Evolutionary conservation across 2,113 vertebrate genomes (phyloP).

Genomic region (Rhinolophus sinicus): DNA sequence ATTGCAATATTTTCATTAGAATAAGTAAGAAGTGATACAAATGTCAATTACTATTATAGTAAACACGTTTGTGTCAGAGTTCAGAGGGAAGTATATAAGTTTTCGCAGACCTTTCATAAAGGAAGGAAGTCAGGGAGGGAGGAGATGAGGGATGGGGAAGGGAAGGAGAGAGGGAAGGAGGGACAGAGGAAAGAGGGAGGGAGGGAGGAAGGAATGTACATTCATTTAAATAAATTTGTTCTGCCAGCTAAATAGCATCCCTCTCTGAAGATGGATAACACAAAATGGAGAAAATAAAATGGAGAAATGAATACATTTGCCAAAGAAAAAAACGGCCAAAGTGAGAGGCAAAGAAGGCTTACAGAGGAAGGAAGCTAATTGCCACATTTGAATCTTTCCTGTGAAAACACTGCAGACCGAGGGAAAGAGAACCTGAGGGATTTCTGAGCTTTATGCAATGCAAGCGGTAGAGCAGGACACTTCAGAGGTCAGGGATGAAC

Average conservation of each 20-base stretch:
- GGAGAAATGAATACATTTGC: conserved; percentile 11
- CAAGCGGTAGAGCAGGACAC: neutral
- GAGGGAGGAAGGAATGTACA: neutral
- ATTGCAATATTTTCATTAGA: conserved; percentile 1
- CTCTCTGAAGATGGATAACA: neutral
- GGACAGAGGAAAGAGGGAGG: neutral
- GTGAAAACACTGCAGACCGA: neutral
- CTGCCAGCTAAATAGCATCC: neutral
- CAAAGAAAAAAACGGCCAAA: neutral
- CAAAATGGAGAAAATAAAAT: conserved; percentile 3
- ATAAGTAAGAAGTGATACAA: conserved; percentile 11
- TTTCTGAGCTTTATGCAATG: neutral
- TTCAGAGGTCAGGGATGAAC: neutral
- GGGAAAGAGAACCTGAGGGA: neutral
- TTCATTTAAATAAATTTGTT: conserved; percentile 28
- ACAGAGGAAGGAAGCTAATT: neutral
- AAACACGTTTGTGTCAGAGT: neutral
- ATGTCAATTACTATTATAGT: neutral
- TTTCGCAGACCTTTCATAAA: neutral
- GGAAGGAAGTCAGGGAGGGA: neutral
- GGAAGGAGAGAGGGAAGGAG: neutral
- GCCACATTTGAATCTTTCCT: neutral
- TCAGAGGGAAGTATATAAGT: neutral
- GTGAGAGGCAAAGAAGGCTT: neutral
- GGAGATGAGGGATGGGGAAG: neutral